phyloP scores from a whole-genome alignment of 2,797 vertebrate genomes.

The Cichlasoma orientale region DNA sequence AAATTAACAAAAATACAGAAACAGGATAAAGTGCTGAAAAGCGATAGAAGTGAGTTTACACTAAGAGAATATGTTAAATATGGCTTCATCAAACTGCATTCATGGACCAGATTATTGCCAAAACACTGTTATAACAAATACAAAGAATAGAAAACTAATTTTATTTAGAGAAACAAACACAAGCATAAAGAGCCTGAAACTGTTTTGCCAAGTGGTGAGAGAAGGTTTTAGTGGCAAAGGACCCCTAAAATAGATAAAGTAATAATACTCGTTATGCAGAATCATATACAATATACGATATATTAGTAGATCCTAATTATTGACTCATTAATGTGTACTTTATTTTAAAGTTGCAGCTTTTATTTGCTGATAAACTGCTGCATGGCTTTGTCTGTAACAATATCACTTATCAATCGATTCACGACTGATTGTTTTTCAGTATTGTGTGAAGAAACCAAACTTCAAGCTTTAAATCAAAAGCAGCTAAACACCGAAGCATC shows the following conservation, averaged over 20 bases:
- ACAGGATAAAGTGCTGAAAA: no score
- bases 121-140: not conserved
- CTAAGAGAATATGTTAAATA: not conserved
- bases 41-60: not conserved
- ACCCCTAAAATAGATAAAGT: not conserved
- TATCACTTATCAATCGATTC: not conserved
- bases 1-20: no score
- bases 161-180: not conserved
- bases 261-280: not conserved
- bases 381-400: not conserved
- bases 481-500: not conserved
- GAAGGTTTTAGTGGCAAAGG: no score
- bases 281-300: not conserved
- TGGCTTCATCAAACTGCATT: not conserved
- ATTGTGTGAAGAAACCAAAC: not conserved
- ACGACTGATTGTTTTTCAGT: not conserved
- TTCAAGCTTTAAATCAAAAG: not conserved
- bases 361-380: not conserved
- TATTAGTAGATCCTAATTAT: not conserved
- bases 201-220: no score
- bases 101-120: not conserved
- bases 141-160: fast-evolving
- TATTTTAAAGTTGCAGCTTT: fast-evolving
- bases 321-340: not conserved
- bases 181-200: not conserved